Conservation (phyloP, 2,797 vertebrate species). For the Pipistrellus pipistrellus region DNA sequence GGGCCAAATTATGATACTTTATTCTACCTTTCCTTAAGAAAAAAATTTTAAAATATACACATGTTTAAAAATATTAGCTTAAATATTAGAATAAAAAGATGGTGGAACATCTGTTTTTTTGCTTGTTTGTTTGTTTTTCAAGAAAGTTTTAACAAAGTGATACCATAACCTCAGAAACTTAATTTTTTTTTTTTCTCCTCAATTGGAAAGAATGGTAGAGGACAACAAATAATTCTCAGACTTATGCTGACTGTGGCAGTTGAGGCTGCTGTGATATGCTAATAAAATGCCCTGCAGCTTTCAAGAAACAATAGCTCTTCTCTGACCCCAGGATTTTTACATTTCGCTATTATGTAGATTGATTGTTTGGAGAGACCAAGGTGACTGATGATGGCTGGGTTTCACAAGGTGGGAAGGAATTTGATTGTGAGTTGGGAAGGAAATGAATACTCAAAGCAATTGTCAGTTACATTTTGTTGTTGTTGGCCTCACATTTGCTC, state of each 20-base stretch:
- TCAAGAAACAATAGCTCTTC: slow-evolving; percentile 74
- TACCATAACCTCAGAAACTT: not conserved
- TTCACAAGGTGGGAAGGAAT: slow-evolving; percentile 78
- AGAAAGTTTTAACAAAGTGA: not conserved
- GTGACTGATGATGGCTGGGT: slow-evolving; percentile 81
- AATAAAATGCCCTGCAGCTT: slow-evolving; percentile 81
- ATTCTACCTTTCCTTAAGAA: not conserved
- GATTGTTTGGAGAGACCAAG: slow-evolving; percentile 82
- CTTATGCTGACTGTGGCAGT: not conserved
- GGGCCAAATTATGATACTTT: not conserved
- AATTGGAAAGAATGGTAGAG: slow-evolving; percentile 35
- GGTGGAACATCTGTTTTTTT: not conserved
- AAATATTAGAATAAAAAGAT: not conserved
- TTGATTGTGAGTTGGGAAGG: slow-evolving; percentile 80
- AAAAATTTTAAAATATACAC: not conserved
- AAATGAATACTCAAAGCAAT: slow-evolving; percentile 84
- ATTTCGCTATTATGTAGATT: slow-evolving; percentile 84
- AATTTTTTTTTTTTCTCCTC: slow-evolving; percentile 65
- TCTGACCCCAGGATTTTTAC: slow-evolving; percentile 74
- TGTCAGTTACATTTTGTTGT: slow-evolving; percentile 66
- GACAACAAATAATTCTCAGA: slow-evolving; percentile 75
- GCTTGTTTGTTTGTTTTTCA: not conserved
- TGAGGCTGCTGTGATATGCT: slow-evolving; percentile 56
- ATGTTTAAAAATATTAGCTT: not conserved
- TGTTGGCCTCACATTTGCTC: slow-evolving; percentile 61